Conservation (phyloP, 2,888 invertebrate species). For the Hanleya hanleyi region DNA sequence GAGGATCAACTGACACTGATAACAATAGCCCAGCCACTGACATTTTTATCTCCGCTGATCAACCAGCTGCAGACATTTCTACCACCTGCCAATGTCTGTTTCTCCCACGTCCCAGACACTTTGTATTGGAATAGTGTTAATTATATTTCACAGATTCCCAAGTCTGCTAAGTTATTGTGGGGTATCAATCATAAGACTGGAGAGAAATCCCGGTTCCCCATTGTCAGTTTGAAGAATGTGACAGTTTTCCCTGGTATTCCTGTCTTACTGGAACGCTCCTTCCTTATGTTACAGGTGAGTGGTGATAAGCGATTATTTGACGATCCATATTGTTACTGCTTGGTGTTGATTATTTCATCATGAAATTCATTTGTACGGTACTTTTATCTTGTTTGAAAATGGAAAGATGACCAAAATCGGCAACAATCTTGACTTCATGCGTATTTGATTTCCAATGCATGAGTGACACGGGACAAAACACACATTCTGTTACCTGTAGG, state of each 20-base stretch:
- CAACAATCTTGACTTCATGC: background rate
- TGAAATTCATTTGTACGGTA: background rate
- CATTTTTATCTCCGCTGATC: too few relatives aligned
- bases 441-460: too few relatives aligned
- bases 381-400: background rate
- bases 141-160: slow-evolving; percentile 74
- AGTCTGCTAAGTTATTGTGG: slow-evolving; percentile 74
- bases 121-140: too few relatives aligned
- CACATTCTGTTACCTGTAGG: too few relatives aligned
- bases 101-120: background rate
- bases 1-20: too few relatives aligned
- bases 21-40: too few relatives aligned
- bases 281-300: slow-evolving; percentile 70
- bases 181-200: slow-evolving; percentile 74
- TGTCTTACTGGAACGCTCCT: slow-evolving; percentile 74
- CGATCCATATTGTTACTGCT: background rate
- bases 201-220: slow-evolving; percentile 75
- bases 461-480: too few relatives aligned
- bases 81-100: too few relatives aligned
- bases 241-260: slow-evolving; percentile 84
- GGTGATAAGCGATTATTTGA: background rate
- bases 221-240: slow-evolving; percentile 78
- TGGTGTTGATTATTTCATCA: background rate
- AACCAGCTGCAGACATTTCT: too few relatives aligned
- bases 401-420: background rate